Evolutionary conservation across 2,888 invertebrate species (phyloP).

Genomic region (Cabera pusaria): DNA sequence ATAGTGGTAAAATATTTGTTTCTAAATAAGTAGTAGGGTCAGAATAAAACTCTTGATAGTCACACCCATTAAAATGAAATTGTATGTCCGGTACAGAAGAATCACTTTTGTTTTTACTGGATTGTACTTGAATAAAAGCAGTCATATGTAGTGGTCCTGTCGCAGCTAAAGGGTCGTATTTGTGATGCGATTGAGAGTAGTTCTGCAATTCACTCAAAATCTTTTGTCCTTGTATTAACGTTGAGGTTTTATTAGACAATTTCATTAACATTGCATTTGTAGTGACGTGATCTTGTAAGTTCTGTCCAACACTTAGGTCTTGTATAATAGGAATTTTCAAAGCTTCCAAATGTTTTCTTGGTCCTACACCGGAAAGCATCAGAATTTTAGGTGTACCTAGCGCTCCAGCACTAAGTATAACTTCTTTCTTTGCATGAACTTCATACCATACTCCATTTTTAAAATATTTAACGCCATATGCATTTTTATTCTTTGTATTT

Average conservation of each 20-base stretch:
- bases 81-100: slow-evolving; percentile 85
- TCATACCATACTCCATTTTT: slow-evolving; percentile 41
- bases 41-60: slow-evolving; percentile 76
- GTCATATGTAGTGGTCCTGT: slow-evolving; percentile 81
- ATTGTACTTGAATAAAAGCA: slow-evolving; percentile 83
- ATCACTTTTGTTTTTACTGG: slow-evolving; percentile 73
- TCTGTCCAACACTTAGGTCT: slow-evolving; percentile 87
- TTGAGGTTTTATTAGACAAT: slow-evolving; percentile 77
- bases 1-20: slow-evolving; percentile 71
- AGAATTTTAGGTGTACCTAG: slow-evolving; percentile 84
- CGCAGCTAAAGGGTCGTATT: slow-evolving; percentile 71
- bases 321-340: slow-evolving; percentile 79
- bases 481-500: slow-evolving; percentile 51
- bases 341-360: slow-evolving; percentile 65
- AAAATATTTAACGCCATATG: slow-evolving; percentile 55
- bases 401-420: slow-evolving; percentile 83
- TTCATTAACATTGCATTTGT: slow-evolving; percentile 77
- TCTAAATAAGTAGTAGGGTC: slow-evolving; percentile 79
- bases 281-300: slow-evolving; percentile 88
- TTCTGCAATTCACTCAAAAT: slow-evolving; percentile 58
- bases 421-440: slow-evolving; percentile 77
- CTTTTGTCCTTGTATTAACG: slow-evolving; percentile 54
- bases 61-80: slow-evolving; percentile 83
- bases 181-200: slow-evolving; percentile 54
- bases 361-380: slow-evolving; percentile 86